Conservation (phyloP, 2,888 invertebrate genomes). For the Standfussiana lucernea region DNA sequence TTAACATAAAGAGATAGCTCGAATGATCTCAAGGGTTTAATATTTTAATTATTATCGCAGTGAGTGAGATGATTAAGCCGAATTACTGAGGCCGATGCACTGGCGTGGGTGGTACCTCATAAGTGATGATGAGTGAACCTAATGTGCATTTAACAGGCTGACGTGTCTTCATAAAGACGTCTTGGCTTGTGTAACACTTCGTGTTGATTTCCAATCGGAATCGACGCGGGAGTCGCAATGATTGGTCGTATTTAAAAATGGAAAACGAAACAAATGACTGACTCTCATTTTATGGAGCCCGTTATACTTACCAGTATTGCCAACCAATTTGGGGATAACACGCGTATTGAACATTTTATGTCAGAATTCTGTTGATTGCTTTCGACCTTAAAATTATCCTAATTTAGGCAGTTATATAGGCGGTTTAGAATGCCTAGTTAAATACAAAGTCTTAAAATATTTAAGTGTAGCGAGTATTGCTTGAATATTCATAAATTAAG, state of each 20-base stretch:
- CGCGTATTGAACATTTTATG: constrained; percentile 10
- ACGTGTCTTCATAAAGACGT: constrained; percentile 21
- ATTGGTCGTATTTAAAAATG: constrained; percentile 37
- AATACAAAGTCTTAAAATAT: constrained; percentile 32
- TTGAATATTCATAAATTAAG: constrained; percentile 56
- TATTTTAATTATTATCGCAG: constrained; percentile 74
- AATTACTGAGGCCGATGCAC: constrained; percentile 66
- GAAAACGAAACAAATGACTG: constrained; percentile 39
- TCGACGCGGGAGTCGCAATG: constrained; percentile 19
- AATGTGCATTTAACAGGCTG: constrained; percentile 49
- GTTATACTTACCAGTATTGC: constrained; percentile 13
- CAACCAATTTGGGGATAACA: constrained; percentile 10
- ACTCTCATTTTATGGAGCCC: background rate
- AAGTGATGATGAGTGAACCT: constrained; percentile 47
- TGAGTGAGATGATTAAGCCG: constrained; percentile 71
- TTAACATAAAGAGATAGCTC: constrained; percentile 61
- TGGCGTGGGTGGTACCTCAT: constrained; percentile 65
- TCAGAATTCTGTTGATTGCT: constrained; percentile 11
- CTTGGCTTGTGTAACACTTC: constrained; percentile 29
- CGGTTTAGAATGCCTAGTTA: constrained; percentile 23
- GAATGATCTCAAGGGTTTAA: constrained; percentile 64
- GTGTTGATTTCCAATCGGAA: constrained; percentile 21
- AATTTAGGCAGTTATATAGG: constrained; percentile 1
- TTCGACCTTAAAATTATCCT: constrained; percentile 9
- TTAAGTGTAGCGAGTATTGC: background rate